phyloP scores from a whole-genome alignment of 2,888 invertebrate genomes.

The Hofmannophila pseudospretella region DNA sequence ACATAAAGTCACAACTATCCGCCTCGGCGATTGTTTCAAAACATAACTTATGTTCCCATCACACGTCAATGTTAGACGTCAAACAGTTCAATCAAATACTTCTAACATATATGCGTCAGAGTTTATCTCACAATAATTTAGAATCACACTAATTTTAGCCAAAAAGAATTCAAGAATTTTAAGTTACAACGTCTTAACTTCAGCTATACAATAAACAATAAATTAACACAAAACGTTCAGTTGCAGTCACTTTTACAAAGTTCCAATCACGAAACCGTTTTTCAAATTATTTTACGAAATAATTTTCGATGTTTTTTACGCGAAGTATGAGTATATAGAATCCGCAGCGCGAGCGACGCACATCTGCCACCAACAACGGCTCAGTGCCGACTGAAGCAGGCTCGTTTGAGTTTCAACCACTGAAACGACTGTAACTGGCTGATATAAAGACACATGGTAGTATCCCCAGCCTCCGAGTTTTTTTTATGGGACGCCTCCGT shows the following conservation, averaged over 20 bases:
- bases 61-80: slow-evolving; percentile 8
- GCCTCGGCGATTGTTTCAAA: slow-evolving; percentile 37
- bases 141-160: not conserved
- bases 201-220: not conserved
- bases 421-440: too few species aligned
- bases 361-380: not conserved
- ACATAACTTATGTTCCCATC: slow-evolving; percentile 31
- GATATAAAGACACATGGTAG: slow-evolving; percentile 10
- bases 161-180: not conserved
- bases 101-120: too few species aligned
- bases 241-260: not conserved
- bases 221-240: not conserved
- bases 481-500: slow-evolving; percentile 52
- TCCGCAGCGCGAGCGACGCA: slow-evolving; percentile 12
- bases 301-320: slow-evolving; percentile 64
- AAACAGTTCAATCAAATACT: too few species aligned
- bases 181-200: not conserved
- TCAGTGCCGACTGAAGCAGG: slow-evolving; percentile 6
- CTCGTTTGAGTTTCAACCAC: slow-evolving; percentile 1
- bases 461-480: slow-evolving; percentile 35
- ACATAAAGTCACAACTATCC: slow-evolving; percentile 36
- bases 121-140: too few species aligned
- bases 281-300: slow-evolving; percentile 5
- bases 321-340: slow-evolving; percentile 23
- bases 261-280: not conserved